phyloP scores from a whole-genome alignment of 1,140 invertebrate species.

The Cyclina sinensis region DNA sequence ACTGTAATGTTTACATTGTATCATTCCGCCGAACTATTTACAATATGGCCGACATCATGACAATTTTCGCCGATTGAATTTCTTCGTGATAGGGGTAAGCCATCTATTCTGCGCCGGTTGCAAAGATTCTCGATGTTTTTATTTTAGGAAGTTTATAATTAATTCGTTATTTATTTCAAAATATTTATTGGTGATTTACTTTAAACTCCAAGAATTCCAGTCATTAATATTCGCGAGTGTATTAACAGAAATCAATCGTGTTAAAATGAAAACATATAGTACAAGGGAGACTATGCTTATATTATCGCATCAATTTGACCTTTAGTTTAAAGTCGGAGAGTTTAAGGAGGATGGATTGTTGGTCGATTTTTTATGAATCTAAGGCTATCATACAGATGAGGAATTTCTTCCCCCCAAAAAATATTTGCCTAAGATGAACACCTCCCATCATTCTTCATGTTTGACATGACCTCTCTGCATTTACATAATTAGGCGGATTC shows the following conservation, averaged over 20 bases:
- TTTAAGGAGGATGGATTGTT: too few species aligned
- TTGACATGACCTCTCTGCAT: background rate
- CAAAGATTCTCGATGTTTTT: too few species aligned
- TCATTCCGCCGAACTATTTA: conserved; percentile 62
- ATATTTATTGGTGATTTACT: too few species aligned
- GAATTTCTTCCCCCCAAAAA: too few species aligned
- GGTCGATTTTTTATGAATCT: too few species aligned
- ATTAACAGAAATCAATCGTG: background rate
- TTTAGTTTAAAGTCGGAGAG: too few species aligned
- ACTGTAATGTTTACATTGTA: conserved; percentile 61
- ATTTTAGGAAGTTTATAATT: too few species aligned
- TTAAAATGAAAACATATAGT: background rate
- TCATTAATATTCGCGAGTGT: background rate
- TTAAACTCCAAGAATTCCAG: too few species aligned
- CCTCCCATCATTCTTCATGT: conserved; percentile 1
- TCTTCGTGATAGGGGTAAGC: background rate
- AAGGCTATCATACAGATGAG: too few species aligned
- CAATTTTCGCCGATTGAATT: background rate
- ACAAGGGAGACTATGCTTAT: background rate
- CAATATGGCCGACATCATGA: conserved; percentile 58
- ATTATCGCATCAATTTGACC: too few species aligned
- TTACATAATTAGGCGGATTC: conserved; percentile 8
- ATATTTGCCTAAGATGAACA: background rate
- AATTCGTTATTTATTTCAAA: too few species aligned
- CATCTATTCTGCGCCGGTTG: background rate